Evolutionary conservation across 2,888 invertebrate species (phyloP), one percentile per base, ranked within the genome.

Genomic region (Zele albiditarsus): DNA sequence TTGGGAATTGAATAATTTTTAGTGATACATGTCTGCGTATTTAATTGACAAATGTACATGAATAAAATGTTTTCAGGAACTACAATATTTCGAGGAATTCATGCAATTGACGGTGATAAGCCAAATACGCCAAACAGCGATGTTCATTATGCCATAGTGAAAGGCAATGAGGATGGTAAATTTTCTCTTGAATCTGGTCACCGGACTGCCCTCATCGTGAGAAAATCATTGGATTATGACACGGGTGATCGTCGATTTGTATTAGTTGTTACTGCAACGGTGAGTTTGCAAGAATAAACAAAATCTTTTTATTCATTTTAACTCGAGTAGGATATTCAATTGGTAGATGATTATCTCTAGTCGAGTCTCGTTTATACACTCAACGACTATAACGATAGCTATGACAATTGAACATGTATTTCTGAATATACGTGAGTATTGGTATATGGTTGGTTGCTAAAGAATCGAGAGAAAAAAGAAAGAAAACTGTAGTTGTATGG

Each of bases 81-180:
- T 77, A 95, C 95, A 31, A 92, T 97, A 80, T 96, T 95, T 89
- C 93, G 94, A 80, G 94, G 94, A 16, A 95, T 97, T 79, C 92
- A 92, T 69, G 96, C 96, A 0, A 92, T 94, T 65, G 96, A 96
- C 89, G 92, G 94, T 5, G 96, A 96, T 88, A 96, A 96, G 87
- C 96, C 96, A 0, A 96, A 96, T 89, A 96, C 95, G 0, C 96
- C 95, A 0, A 96, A 96, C 90, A 96, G 96, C 0, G 96, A 96
- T 82, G 93, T 96, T 28, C 94, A 95, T 85, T 96, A 95, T 89
- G 93, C 94, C 82, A 94, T 96, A 85, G 91, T 92, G 14, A 91
- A 92, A 27, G 95, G 95, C 3, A 94, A 95, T 84, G 91, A 92
- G 65, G 91, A 91, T n/a, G 94, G 94, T 1, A 94, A 94, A 85